A percentile compares a stretch with the other conserved stretches of the same genome.
These are phyloP conservation scores for Oscheius myriophilus DNA, from an alignment of 2,888 invertebrate genomes.

Conservation along the genomic window DNA sequence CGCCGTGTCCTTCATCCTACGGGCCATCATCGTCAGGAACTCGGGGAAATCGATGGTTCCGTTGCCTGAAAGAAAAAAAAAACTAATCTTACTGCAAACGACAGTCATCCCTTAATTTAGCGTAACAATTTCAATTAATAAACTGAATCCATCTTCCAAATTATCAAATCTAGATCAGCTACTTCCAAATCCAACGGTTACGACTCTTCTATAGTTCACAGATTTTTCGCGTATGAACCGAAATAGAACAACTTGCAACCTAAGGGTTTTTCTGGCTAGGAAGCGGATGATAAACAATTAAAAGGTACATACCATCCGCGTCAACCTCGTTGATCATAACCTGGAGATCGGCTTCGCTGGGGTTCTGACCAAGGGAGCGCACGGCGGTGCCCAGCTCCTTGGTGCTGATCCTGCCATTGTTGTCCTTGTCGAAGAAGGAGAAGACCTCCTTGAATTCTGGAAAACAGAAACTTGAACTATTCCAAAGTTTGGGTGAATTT, in stretches of 20 bases:
- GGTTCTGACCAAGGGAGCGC: slow-evolving; percentile 92
- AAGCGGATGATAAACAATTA: background rate
- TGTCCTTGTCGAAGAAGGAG: slow-evolving; percentile 98
- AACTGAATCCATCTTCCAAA: no score
- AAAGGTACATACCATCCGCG: slow-evolving; percentile 75
- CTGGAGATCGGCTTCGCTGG: slow-evolving; percentile 98
- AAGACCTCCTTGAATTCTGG: slow-evolving; percentile 98
- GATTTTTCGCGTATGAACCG: no score
- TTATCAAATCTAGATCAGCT: no score
- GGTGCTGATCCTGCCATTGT: slow-evolving; percentile 95
- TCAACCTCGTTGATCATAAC: slow-evolving; percentile 99
- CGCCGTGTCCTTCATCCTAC: slow-evolving; percentile 98
- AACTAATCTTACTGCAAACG: no score
- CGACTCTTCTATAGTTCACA: no score
- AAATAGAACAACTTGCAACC: no score
- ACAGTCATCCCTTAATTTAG: no score
- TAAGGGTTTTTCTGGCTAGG: no score
- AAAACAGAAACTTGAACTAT: background rate
- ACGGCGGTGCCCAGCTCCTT: slow-evolving; percentile 96
- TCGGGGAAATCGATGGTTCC: slow-evolving; percentile 99
- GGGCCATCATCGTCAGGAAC: slow-evolving; percentile 99
- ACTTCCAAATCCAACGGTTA: no score
- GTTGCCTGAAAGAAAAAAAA: slow-evolving; percentile 84
- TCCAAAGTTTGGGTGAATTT: no score
- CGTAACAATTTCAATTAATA: no score